Conservation (phyloP, 2,888 invertebrate genomes). For the Hecatera dysodea region DNA sequence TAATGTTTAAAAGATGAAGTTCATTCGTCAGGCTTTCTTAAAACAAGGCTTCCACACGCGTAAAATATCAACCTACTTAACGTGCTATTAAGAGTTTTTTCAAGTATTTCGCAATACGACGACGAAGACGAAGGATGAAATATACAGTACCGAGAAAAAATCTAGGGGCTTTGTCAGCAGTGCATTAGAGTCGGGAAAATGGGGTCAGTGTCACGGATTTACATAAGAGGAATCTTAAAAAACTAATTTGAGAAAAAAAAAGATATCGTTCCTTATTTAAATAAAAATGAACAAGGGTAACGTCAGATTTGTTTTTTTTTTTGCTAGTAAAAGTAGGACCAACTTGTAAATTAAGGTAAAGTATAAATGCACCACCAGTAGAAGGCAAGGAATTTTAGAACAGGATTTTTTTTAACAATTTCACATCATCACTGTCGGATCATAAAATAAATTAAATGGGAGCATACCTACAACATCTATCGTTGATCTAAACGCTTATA, state of each 20-base stretch:
- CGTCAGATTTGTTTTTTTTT: no score
- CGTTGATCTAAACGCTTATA: no score
- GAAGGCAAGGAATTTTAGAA: no score
- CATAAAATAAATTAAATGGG: background rate
- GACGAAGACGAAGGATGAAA: background rate
- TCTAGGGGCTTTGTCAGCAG: background rate
- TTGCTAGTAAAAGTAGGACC: background rate
- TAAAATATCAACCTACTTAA: background rate
- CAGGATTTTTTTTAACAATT: no score
- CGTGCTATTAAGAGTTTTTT: background rate
- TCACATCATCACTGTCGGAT: background rate
- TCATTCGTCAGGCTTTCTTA: background rate
- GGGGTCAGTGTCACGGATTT: slow-evolving; percentile 7
- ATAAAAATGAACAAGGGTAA: background rate
- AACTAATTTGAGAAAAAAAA: background rate
- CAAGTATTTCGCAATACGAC: background rate
- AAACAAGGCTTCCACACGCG: background rate
- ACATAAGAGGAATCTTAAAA: background rate
- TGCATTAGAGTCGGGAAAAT: background rate
- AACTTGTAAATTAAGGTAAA: background rate
- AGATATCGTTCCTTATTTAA: background rate
- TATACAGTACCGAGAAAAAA: background rate
- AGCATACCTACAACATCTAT: background rate
- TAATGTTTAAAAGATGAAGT: background rate
- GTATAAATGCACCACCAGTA: no score